Base-by-base conservation (phyloP, 2,113 vertebrate genomes). In the Pelusios castaneus region DNA sequence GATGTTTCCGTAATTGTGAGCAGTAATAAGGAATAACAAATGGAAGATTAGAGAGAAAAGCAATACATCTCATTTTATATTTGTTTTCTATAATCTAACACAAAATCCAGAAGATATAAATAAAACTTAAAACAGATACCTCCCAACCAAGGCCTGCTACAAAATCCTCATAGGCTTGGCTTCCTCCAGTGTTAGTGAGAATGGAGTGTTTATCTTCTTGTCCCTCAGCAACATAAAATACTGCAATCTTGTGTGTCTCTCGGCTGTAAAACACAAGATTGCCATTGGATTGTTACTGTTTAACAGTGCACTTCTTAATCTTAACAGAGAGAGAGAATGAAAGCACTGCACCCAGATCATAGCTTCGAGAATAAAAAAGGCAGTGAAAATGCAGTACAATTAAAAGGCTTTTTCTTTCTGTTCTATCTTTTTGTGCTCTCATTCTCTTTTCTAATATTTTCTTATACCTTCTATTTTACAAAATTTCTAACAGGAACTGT, bases 191-290 rank as follows among this genome's bases (percentile, higher is more conserved):
- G 96, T 99, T 99, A 25, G 99, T 99, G 80, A 99, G 98, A 95
- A 99, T 99, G 94, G 99, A 99, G 98, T 99, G 99, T 96, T 99
- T 99, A 97, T 99, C 99, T 97, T 99, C 99, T 97, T 99, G 99
- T 49, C 99, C 99, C 95, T 99, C 99, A 58, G 99, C 99, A 91
- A 99, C 99, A 87, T 99, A 99, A 98, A 99, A 99, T 88, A 99
- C 99, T 19, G 99, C 99, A 41, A 99, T 99, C 97, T 99, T 99
- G 97, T 99, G 99, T 11, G 99, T 99, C 96, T 99, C 99, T 56
- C 99, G 99, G 97, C 99, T 99, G 90, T 91, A 97, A 97, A 94
- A 95, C 70, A 97, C 79, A 95, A 92, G 52, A 95, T 75, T 51
- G 70, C 85, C 58, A 94, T 82, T 95, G 93, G 52, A 96, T 63